Evolutionary conservation across 2,113 vertebrate genomes (phyloP).

Genomic region (Choloepus hoffmanni): DNA sequence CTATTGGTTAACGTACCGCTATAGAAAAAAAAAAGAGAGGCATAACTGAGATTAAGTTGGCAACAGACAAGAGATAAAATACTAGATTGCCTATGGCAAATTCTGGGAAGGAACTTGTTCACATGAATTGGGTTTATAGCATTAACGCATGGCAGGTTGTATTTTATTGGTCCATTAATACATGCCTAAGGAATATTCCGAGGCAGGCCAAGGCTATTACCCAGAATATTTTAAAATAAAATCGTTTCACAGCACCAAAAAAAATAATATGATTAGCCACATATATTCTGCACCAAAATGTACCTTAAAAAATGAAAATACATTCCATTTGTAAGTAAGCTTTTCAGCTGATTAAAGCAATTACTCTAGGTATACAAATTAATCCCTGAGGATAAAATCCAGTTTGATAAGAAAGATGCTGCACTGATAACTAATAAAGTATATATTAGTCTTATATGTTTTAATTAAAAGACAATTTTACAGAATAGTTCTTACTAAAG

Average conservation of each 20-base stretch:
- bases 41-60: slow-evolving; percentile 78
- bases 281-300: slow-evolving; percentile 56
- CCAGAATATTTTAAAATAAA: slow-evolving; percentile 73
- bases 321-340: not conserved
- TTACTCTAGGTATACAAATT: not conserved
- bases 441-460: not conserved
- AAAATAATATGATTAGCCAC: slow-evolving; percentile 69
- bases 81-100: slow-evolving; percentile 77
- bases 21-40: slow-evolving; percentile 72
- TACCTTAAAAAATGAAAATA: slow-evolving; percentile 50
- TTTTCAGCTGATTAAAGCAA: slow-evolving; percentile 26
- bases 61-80: slow-evolving; percentile 76
- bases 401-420: not conserved
- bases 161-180: slow-evolving; percentile 82
- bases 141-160: slow-evolving; percentile 71
- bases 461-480: not conserved
- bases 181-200: slow-evolving; percentile 77
- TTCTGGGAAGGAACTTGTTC: slow-evolving; percentile 75
- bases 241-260: slow-evolving; percentile 73
- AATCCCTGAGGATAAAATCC: not conserved
- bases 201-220: slow-evolving; percentile 78
- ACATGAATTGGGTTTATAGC: slow-evolving; percentile 74
- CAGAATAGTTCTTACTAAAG: not conserved
- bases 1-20: slow-evolving; percentile 59
- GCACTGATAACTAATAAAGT: not conserved